A percentile compares a stretch with the other conserved stretches of the same genome.
Conservation (phyloP, 2,113 vertebrate species). For the Muntiacus muntjak region DNA sequence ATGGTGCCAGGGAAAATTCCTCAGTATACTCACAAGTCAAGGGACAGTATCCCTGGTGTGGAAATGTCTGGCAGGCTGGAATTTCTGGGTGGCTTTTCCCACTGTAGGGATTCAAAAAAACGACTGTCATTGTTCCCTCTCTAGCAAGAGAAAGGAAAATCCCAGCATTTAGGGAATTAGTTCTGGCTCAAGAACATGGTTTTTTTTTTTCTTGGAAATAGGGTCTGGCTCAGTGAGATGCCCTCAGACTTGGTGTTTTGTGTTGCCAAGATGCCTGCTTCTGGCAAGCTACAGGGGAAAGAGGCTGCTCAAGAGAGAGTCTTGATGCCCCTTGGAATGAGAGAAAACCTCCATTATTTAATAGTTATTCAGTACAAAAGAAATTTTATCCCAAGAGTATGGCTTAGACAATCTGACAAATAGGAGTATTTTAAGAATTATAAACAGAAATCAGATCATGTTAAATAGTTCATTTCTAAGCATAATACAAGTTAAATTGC, state of each 20-base stretch:
- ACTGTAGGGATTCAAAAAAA: not conserved
- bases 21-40: not conserved
- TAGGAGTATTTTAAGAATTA: conserved; percentile 21
- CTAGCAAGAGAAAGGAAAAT: conserved; percentile 7
- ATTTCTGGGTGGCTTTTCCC: conserved; percentile 20
- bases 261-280: not conserved
- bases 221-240: not conserved
- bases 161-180: not conserved
- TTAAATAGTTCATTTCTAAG: not conserved
- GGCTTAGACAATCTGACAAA: not conserved
- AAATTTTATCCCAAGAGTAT: not conserved
- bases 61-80: not conserved
- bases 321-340: not conserved
- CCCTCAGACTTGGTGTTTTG: not conserved
- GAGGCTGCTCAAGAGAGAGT: not conserved
- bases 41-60: not conserved
- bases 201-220: conserved; percentile 6
- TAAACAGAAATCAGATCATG: conserved; percentile 25
- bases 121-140: not conserved
- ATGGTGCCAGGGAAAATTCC: not conserved
- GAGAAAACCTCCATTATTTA: not conserved
- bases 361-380: not conserved
- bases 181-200: not conserved
- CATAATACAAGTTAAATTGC: not conserved
- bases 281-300: not conserved